Conservation (phyloP, 2,797 vertebrate genomes). For the Amniataba percoides region DNA sequence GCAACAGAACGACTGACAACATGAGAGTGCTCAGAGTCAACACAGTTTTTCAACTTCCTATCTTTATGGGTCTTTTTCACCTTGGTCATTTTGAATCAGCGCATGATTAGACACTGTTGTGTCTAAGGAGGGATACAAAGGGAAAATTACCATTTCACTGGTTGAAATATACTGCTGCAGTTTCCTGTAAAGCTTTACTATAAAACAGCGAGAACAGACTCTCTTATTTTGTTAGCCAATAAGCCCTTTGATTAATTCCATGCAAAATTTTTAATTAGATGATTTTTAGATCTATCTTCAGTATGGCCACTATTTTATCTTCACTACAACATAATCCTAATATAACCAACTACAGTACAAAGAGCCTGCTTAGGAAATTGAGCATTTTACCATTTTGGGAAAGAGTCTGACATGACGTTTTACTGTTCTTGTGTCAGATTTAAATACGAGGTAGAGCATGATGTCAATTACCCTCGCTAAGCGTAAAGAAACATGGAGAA, state of each 20-base stretch:
- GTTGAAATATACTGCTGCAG: not conserved
- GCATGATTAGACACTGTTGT: constrained; percentile 33
- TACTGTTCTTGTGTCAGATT: no score
- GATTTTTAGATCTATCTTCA: not conserved
- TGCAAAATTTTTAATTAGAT: not conserved
- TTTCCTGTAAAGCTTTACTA: not conserved
- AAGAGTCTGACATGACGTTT: not conserved
- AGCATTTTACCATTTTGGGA: not conserved
- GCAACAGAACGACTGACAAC: constrained; percentile 17
- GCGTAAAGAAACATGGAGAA: not conserved
- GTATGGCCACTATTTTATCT: not conserved
- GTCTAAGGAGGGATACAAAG: constrained; percentile 9
- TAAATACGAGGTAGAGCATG: not conserved
- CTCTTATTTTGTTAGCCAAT: not conserved
- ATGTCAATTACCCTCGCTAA: constrained; percentile 2
- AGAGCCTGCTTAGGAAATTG: not conserved
- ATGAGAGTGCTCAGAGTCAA: constrained; percentile 16
- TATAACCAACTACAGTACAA: not conserved
- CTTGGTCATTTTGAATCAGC: constrained; percentile 35
- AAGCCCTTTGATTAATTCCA: not conserved
- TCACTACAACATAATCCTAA: not conserved
- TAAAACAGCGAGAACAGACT: constrained; percentile 1
- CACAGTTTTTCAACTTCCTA: constrained; percentile 11
- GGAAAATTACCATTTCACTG: not conserved
- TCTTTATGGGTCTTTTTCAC: constrained; percentile 19